Evolutionary conservation across 1,140 invertebrate species (phyloP).

Genomic region (Drosophila guanche): DNA sequence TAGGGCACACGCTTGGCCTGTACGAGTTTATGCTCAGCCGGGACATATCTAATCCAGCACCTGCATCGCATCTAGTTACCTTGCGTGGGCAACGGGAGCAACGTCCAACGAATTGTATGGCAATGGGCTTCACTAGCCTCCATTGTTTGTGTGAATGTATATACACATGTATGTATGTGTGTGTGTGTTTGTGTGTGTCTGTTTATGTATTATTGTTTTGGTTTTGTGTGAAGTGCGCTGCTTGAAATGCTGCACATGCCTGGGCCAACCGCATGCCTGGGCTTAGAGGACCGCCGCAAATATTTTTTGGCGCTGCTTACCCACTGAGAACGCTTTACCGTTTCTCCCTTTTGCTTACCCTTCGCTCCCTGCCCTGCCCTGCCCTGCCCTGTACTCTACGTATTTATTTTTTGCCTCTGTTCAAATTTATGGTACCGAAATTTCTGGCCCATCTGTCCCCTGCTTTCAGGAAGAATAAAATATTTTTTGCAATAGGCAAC

Average conservation of each 20-base stretch:
- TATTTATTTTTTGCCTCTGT: constrained; percentile 7
- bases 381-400: neutral
- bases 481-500: constrained; percentile 78
- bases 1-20: constrained; percentile 10
- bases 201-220: constrained; percentile 44
- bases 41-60: constrained; percentile 34
- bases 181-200: constrained; percentile 14
- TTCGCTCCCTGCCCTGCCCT: neutral
- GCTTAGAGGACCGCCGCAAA: constrained; percentile 72
- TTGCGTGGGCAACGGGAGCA: constrained; percentile 7
- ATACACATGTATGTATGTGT: constrained; percentile 8
- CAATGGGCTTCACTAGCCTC: constrained; percentile 51
- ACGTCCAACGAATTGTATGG: constrained; percentile 56
- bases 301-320: constrained; percentile 72
- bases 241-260: constrained; percentile 80
- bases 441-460: constrained; percentile 9
- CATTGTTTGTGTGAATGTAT: constrained; percentile 45
- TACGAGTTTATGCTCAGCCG: neutral
- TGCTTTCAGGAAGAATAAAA: constrained; percentile 50
- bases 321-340: constrained; percentile 12
- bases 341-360: too few species aligned
- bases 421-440: constrained; percentile 61
- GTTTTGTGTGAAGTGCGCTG: constrained; percentile 56
- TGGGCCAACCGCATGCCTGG: constrained; percentile 74
- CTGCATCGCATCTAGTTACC: constrained; percentile 58